Conservation (phyloP, 2,797 vertebrate species). For the Sebastes cheni region DNA sequence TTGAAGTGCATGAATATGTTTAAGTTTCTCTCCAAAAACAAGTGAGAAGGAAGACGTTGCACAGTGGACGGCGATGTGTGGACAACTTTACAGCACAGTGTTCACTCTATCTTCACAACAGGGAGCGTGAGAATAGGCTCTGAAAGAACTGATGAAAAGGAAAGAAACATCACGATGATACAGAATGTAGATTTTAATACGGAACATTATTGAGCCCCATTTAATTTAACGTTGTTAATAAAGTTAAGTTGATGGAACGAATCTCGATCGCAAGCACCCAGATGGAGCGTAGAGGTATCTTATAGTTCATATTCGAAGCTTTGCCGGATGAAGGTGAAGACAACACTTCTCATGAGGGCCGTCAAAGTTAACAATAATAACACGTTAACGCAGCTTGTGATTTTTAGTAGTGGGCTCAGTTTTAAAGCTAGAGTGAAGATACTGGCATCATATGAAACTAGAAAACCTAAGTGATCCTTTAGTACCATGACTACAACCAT, state of each 20-base stretch:
- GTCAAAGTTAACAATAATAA: no score
- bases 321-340: neutral
- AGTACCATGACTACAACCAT: no score
- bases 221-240: neutral
- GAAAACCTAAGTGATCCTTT: no score
- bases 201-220: neutral
- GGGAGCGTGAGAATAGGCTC: neutral
- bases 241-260: neutral
- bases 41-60: neutral
- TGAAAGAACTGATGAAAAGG: neutral
- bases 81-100: constrained; percentile 16
- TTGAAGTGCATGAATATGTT: constrained; percentile 23
- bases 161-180: no score
- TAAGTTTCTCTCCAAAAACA: constrained; percentile 16
- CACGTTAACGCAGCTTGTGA: no score
- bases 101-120: constrained; percentile 11
- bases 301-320: neutral
- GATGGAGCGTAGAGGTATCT: neutral
- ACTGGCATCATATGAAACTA: no score
- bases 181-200: no score
- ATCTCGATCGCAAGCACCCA: neutral
- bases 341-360: no score
- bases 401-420: no score
- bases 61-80: neutral
- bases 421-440: no score